A percentile compares a stretch with the other conserved stretches of the same genome.
These are phyloP conservation scores for Leucophora obtusa DNA, from an alignment of 2,888 invertebrate species.

Conservation along the genomic window DNA sequence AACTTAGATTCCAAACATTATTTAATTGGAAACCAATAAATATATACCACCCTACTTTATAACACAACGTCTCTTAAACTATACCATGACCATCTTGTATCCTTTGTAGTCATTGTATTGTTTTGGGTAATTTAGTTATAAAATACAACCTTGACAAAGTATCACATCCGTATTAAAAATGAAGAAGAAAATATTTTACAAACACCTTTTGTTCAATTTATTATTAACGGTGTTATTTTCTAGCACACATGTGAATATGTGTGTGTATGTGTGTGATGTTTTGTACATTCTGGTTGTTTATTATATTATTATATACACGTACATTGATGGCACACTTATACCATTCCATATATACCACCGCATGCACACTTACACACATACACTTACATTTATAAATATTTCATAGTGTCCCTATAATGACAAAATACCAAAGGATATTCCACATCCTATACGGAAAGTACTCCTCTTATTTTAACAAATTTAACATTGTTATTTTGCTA, in stretches of 20 bases:
- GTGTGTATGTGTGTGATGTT: neutral
- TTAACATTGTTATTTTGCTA: constrained; percentile 34
- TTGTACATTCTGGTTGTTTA: constrained; percentile 43
- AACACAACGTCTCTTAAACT: neutral
- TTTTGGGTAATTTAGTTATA: constrained; percentile 54
- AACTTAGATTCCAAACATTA: too few relatives aligned
- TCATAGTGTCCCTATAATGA: constrained; percentile 50
- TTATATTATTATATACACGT: constrained; percentile 20
- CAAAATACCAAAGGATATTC: constrained; percentile 54
- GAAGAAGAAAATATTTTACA: constrained; percentile 49
- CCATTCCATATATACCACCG: neutral
- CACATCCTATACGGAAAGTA: constrained; percentile 49
- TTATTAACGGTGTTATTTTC: constrained; percentile 45
- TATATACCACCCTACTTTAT: neutral
- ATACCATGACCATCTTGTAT: constrained; percentile 39
- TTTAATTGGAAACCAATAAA: neutral
- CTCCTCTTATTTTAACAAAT: constrained; percentile 41
- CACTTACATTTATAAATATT: constrained; percentile 47
- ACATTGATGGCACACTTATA: constrained; percentile 4
- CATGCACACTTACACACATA: constrained; percentile 4
- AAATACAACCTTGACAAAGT: constrained; percentile 58
- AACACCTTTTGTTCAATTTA: constrained; percentile 59
- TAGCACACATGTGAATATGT: neutral
- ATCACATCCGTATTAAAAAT: constrained; percentile 48
- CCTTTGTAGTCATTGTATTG: constrained; percentile 14